Evolutionary conservation across 2,888 invertebrate genomes (phyloP), one percentile per base, ranked within the genome.

Genomic region (Melangyna quadrimaculata): DNA sequence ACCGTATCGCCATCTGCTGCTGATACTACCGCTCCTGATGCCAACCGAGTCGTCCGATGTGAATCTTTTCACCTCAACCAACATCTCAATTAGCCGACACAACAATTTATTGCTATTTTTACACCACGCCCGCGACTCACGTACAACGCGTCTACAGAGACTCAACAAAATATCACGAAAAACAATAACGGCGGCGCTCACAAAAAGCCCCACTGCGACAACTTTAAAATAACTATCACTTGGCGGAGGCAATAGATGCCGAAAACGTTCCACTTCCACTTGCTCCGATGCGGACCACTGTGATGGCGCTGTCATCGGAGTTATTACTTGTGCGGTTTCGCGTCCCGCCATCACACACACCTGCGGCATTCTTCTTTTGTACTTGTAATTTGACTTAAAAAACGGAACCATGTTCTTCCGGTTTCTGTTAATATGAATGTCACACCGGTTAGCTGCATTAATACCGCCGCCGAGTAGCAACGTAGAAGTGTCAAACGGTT

Each of bases 341-440:
- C 43, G 19, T 37, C 57, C 79, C 87, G 88, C 87, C 87, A 7
- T 35, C 74, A 29, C 12, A 37, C 57, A 19, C 51, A 67, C 17
- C 37, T 51, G 35, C 69, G 53, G 80, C 79, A 69, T 24, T 92
- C 92, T 92, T 89, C 92, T 90, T 87, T 92, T 92, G 89, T 92
- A 92, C 88, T 92, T 92, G 89, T 91, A 92, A 88, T 92, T 92
- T 86, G 91, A 91, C 89, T 91, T 91, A 75, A 91, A 89, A 89
- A 92, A 91, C 89, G 89, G 86, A 51, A 73, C 73, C 73, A 72
- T 73, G 45, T 81, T 81, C 81, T 86, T 86, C 51, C 77, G 86
- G 77, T 78, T 80, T 73, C 86, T 53, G 55, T 73, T 81, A 69
- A 57, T 78, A 65, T 86, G 77, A 29, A 78, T 73, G 63, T 77